Evolutionary conservation across 2,113 vertebrate genomes (phyloP).

Genomic region (Paradoxurus hermaphroditus): DNA sequence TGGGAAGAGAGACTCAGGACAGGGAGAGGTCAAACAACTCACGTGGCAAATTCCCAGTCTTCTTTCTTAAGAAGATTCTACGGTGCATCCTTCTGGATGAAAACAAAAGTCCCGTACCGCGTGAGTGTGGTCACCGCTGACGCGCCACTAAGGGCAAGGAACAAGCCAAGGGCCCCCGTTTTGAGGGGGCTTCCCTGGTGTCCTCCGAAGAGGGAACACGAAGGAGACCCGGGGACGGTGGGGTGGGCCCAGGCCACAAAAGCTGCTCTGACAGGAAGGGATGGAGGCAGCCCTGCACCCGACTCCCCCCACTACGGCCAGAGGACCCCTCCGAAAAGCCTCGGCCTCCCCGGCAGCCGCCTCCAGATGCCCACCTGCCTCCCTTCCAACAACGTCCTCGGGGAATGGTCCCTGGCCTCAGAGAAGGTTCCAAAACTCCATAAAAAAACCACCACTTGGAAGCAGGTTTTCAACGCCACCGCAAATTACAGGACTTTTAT

Average conservation of each 20-base stretch:
- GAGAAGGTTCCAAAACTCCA: constrained; percentile 33
- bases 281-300: not conserved
- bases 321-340: not conserved
- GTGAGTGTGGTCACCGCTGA: not conserved
- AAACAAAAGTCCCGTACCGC: not conserved
- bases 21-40: not conserved
- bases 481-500: constrained; percentile 56
- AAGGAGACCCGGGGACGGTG: not conserved
- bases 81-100: not conserved
- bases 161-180: not conserved
- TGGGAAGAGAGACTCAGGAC: not conserved
- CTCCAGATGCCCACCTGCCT: not conserved
- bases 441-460: constrained; percentile 60
- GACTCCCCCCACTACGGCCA: not conserved
- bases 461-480: constrained; percentile 40
- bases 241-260: too few species aligned
- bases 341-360: not conserved
- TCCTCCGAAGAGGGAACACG: not conserved
- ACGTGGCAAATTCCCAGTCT: not conserved
- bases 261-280: not conserved
- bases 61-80: not conserved
- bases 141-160: accelerated
- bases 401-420: not conserved
- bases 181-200: not conserved
- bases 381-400: not conserved